Evolutionary conservation across 2,797 vertebrate genomes (phyloP).

Genomic region (Potorous gilbertii): DNA sequence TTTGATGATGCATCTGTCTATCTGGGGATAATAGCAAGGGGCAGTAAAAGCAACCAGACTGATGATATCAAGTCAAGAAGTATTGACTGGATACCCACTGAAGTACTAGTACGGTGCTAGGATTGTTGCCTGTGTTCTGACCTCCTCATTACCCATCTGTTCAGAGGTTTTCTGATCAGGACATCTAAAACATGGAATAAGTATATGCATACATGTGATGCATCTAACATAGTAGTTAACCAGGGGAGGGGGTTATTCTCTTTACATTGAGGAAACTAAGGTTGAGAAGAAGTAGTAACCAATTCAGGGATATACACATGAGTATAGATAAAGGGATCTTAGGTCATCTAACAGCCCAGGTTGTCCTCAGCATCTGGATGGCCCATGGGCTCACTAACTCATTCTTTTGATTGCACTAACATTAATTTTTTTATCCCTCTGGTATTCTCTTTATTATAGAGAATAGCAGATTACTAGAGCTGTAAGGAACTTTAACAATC

Average conservation of each 20-base stretch:
- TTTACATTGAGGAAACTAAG: slow-evolving; percentile 13
- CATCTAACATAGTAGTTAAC: not conserved
- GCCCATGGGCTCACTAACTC: not conserved
- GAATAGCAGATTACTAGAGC: slow-evolving; percentile 27
- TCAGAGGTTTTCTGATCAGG: not conserved
- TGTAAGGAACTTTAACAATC: not conserved
- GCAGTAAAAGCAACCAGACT: not conserved
- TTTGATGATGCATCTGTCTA: not conserved
- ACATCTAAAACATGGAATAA: slow-evolving; percentile 20
- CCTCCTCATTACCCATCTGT: not conserved
- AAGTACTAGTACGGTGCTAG: not conserved
- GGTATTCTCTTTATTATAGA: not conserved
- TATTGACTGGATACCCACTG: not conserved
- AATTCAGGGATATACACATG: not conserved
- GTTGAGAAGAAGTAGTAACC: not conserved
- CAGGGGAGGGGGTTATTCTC: slow-evolving; percentile 19
- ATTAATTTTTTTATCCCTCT: not conserved
- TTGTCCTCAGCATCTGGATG: not conserved
- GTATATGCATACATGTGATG: not conserved
- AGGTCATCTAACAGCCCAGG: not conserved
- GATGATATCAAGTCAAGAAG: not conserved
- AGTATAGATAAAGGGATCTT: not conserved
- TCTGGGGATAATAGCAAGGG: not conserved
- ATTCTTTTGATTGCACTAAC: not conserved
- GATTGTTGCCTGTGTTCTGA: not conserved